These are phyloP conservation scores for Ischnura elegans DNA, from an alignment of 2,888 invertebrate species.

Conservation along the genomic window DNA sequence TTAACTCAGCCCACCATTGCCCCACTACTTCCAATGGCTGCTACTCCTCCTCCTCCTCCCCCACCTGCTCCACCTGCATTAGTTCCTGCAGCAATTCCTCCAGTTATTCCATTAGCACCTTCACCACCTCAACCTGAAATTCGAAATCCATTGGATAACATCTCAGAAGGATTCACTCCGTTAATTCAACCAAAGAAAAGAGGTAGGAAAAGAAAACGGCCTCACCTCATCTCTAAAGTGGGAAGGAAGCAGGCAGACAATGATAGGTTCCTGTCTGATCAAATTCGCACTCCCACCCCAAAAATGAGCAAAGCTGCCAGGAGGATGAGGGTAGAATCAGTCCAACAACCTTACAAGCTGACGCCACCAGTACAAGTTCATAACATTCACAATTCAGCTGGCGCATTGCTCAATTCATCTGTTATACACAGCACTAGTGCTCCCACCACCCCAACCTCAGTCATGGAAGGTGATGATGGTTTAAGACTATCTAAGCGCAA, in stretches of 20 bases:
- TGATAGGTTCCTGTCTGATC: slow-evolving; percentile 42
- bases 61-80: background rate
- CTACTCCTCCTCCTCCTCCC: slow-evolving; percentile 69
- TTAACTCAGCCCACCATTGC: slow-evolving; percentile 12
- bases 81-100: slow-evolving; percentile 47
- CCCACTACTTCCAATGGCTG: slow-evolving; percentile 24
- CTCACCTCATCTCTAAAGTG: slow-evolving; percentile 35
- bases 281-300: background rate
- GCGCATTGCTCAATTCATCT: slow-evolving; percentile 54
- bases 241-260: slow-evolving; percentile 47
- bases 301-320: slow-evolving; percentile 44
- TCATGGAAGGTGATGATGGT: slow-evolving; percentile 80
- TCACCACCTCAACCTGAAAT: slow-evolving; percentile 19
- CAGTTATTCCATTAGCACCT: slow-evolving; percentile 5
- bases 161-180: slow-evolving; percentile 47
- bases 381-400: slow-evolving; percentile 46
- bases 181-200: slow-evolving; percentile 62
- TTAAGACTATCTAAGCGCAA: slow-evolving; percentile 88
- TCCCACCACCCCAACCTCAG: slow-evolving; percentile 45
- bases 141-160: slow-evolving; percentile 19
- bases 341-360: slow-evolving; percentile 43
- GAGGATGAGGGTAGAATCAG: slow-evolving; percentile 25
- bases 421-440: slow-evolving; percentile 34
- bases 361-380: slow-evolving; percentile 51
- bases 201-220: slow-evolving; percentile 56